These are phyloP conservation scores for Phoenicopterus ruber DNA, from an alignment of 2,113 vertebrate genomes.

Conservation along the genomic window DNA sequence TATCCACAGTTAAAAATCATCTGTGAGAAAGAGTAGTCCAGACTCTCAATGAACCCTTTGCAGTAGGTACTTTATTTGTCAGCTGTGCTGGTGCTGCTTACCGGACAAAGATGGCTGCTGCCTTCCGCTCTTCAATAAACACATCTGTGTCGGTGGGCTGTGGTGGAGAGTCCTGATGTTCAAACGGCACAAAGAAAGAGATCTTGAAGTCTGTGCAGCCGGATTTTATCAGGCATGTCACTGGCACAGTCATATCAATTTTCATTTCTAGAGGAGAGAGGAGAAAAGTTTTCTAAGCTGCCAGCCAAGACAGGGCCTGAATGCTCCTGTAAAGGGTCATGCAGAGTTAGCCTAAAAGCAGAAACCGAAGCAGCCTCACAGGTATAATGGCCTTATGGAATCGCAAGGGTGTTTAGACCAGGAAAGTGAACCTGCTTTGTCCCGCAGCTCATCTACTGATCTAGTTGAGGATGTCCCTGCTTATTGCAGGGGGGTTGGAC, in stretches of 20 bases:
- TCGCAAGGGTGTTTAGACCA: neutral
- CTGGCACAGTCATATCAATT: constrained; percentile 84
- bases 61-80: neutral
- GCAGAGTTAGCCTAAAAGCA: neutral
- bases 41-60: neutral
- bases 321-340: neutral
- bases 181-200: constrained; percentile 81
- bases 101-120: constrained; percentile 77
- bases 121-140: constrained; percentile 77
- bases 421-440: neutral
- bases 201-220: constrained; percentile 76
- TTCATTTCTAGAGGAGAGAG: constrained; percentile 66
- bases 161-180: constrained; percentile 74
- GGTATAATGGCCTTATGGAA: neutral
- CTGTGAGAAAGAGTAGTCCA: fast-evolving
- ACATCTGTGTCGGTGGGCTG: constrained; percentile 65
- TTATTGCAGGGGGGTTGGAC: too few relatives aligned
- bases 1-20: neutral
- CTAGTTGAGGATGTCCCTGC: too few relatives aligned
- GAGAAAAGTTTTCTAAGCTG: neutral
- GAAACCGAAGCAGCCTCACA: neutral
- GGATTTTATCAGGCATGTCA: constrained; percentile 73
- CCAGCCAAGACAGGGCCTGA: neutral
- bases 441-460: fast-evolving
- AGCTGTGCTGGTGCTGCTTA: neutral